phyloP scores from a whole-genome alignment of 2,888 invertebrate species.

The Bedellia somnulentella region DNA sequence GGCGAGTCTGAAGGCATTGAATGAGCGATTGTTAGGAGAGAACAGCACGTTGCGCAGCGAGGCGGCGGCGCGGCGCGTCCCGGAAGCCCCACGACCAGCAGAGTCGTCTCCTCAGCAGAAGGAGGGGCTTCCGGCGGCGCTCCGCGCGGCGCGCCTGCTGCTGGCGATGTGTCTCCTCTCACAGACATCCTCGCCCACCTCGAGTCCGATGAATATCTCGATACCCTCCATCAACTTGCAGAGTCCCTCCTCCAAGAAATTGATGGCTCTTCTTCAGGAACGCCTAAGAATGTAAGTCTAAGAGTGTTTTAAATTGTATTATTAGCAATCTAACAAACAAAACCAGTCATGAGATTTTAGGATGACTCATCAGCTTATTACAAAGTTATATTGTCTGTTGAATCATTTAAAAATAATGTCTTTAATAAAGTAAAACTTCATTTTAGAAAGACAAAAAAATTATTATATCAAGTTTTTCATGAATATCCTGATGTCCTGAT shows the following conservation, averaged over 20 bases:
- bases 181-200: conserved; percentile 81
- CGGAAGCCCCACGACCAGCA: conserved; percentile 74
- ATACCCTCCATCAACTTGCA: conserved; percentile 79
- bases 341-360: too few relatives aligned
- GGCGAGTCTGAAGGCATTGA: conserved; percentile 65
- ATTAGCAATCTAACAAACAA: too few relatives aligned
- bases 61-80: conserved; percentile 67
- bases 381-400: too few relatives aligned
- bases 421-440: too few relatives aligned
- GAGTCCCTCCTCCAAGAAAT: conserved; percentile 79
- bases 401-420: too few relatives aligned
- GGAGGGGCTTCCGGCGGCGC: conserved; percentile 75
- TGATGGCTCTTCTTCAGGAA: conserved; percentile 71
- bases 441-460: too few relatives aligned
- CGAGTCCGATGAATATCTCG: conserved; percentile 72
- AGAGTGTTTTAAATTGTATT: conserved; percentile 9
- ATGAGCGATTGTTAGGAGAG: conserved; percentile 68
- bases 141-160: conserved; percentile 71
- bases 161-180: conserved; percentile 81
- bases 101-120: conserved; percentile 95
- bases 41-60: conserved; percentile 63
- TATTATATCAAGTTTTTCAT: too few relatives aligned
- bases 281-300: conserved; percentile 69
- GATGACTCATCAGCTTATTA: too few relatives aligned
- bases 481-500: too few relatives aligned